Percentiles rank a stretch among this genome's conserved stretches.
Conservation (phyloP, 2,888 invertebrate genomes). For the Terebella lapidaria region DNA sequence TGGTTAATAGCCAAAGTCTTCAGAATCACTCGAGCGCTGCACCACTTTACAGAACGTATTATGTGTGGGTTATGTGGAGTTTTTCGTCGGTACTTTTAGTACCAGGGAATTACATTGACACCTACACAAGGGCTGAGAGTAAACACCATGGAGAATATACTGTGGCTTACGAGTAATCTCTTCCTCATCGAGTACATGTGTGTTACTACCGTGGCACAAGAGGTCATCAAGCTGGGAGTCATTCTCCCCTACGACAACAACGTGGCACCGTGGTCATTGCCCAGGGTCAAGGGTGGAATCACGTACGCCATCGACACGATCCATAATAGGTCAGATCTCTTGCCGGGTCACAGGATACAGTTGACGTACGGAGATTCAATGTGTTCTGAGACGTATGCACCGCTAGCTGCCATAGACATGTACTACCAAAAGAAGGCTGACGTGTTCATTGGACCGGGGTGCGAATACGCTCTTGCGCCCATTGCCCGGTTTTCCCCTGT, state of each 20-base stretch:
- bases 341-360: slow-evolving; percentile 19
- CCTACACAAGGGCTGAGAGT: too few relatives aligned
- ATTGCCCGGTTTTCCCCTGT: slow-evolving; percentile 82
- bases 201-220: too few relatives aligned
- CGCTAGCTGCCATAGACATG: slow-evolving; percentile 45
- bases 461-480: slow-evolving; percentile 72
- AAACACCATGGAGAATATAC: too few relatives aligned
- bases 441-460: slow-evolving; percentile 48
- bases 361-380: slow-evolving; percentile 36
- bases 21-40: too few relatives aligned
- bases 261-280: slow-evolving; percentile 32
- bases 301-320: slow-evolving; percentile 41
- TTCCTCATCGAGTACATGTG: too few relatives aligned
- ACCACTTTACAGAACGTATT: too few relatives aligned
- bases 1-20: too few relatives aligned
- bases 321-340: slow-evolving; percentile 17
- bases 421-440: slow-evolving; percentile 33
- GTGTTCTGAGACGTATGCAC: slow-evolving; percentile 44
- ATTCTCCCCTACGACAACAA: slow-evolving; percentile 34
- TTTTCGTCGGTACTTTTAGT: too few relatives aligned
- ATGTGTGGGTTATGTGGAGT: too few relatives aligned
- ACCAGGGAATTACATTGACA: too few relatives aligned
- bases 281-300: slow-evolving; percentile 46
- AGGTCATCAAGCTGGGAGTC: slow-evolving; percentile 32
- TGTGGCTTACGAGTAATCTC: too few relatives aligned